These are phyloP conservation scores for Cettia cetti DNA, from an alignment of 2,113 vertebrate species.

Conservation along the genomic window DNA sequence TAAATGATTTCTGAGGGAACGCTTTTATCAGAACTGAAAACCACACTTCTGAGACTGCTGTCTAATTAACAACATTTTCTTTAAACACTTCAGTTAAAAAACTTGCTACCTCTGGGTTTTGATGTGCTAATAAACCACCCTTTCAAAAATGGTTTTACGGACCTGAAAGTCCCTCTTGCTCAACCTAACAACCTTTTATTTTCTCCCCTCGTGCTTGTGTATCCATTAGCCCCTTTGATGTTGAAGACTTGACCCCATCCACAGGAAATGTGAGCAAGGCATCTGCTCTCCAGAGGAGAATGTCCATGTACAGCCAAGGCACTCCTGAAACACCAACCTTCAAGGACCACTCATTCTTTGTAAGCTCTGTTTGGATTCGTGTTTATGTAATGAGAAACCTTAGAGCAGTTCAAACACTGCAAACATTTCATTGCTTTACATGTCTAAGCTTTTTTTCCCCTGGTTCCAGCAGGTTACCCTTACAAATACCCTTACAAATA, in stretches of 20 bases:
- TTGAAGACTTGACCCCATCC: constrained; percentile 90
- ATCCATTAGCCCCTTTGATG: constrained; percentile 87
- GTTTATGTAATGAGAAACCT: background rate
- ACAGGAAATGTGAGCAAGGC: constrained; percentile 87
- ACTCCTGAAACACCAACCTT: constrained; percentile 94
- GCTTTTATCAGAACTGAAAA: background rate
- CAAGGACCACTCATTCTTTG: constrained; percentile 93
- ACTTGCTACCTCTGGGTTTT: background rate
- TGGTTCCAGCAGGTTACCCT: background rate
- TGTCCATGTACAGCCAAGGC: constrained; percentile 96
- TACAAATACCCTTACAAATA: background rate
- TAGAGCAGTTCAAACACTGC: background rate
- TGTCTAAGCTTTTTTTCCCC: background rate
- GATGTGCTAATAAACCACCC: constrained; percentile 29
- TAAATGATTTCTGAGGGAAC: background rate
- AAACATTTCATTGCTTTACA: background rate
- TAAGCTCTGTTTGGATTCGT: constrained; percentile 74
- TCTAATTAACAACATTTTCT: constrained; percentile 7
- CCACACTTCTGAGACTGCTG: background rate
- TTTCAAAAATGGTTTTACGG: background rate
- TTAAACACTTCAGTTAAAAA: constrained; percentile 14
- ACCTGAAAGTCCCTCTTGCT: background rate
- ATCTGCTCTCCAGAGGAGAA: constrained; percentile 88
- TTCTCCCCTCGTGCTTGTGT: background rate
- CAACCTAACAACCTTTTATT: background rate